These are phyloP conservation scores for Cylas formicarius DNA, from an alignment of 1,140 invertebrate genomes.

Conservation along the genomic window DNA sequence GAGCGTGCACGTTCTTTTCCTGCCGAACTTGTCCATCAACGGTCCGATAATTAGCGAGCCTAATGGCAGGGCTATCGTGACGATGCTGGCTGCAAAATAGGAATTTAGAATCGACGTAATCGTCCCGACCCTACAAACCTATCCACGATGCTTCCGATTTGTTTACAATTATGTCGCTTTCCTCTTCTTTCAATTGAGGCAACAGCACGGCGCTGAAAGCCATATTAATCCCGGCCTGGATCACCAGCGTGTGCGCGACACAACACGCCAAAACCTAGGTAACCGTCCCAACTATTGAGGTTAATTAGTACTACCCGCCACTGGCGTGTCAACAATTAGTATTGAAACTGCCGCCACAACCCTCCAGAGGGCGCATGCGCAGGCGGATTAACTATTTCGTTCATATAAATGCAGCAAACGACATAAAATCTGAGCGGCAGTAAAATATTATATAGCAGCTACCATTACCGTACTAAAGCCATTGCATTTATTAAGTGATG, in stretches of 20 bases:
- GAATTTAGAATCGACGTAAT: neutral
- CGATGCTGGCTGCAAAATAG: conserved; percentile 47
- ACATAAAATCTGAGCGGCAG: too few species aligned
- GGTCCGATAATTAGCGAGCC: conserved; percentile 48
- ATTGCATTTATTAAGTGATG: too few species aligned
- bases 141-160: conserved; percentile 45
- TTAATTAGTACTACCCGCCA: too few species aligned
- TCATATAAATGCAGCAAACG: too few species aligned
- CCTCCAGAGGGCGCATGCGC: too few species aligned
- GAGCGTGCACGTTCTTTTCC: conserved; percentile 51
- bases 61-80: conserved; percentile 48
- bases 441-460: too few species aligned
- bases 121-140: conserved; percentile 36
- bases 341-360: too few species aligned
- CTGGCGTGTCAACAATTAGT: too few species aligned
- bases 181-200: conserved; percentile 39
- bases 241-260: conserved; percentile 43
- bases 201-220: conserved; percentile 47
- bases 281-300: too few species aligned
- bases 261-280: conserved; percentile 45
- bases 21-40: conserved; percentile 57
- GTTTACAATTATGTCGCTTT: conserved; percentile 32
- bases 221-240: conserved; percentile 50
- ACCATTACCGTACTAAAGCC: too few species aligned
- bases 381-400: too few species aligned